Conservation (phyloP, 2,113 vertebrate species). For the Pterocles orientalis region DNA sequence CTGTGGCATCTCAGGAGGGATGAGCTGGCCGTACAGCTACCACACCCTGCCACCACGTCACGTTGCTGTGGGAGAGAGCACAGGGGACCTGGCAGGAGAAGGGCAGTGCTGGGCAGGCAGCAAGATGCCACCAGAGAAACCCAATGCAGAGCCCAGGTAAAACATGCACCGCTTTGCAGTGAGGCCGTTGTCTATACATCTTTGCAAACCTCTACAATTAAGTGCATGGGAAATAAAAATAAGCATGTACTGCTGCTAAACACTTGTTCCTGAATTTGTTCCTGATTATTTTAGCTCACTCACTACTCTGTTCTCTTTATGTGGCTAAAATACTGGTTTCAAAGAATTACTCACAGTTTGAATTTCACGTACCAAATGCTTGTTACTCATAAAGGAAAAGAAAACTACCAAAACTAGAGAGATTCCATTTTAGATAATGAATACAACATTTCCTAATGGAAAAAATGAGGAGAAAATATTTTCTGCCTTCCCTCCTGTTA, state of each 20-base stretch:
- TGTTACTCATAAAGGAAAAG: background rate
- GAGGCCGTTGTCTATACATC: background rate
- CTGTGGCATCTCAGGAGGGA: background rate
- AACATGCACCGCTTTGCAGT: background rate
- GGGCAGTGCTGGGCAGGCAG: background rate
- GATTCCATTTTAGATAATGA: background rate
- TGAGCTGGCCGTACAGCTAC: background rate
- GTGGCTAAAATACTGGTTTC: background rate
- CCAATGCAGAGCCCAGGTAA: background rate
- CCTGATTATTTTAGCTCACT: background rate
- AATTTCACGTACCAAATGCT: background rate
- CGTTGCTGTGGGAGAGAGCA: background rate
- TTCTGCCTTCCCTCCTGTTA: background rate
- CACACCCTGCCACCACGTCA: rapidly evolving
- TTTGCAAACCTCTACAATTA: background rate
- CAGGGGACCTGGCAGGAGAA: rapidly evolving
- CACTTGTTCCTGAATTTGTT: background rate
- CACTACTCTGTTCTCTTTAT: background rate
- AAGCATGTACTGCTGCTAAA: background rate
- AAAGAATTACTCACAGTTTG: background rate
- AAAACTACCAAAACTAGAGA: background rate
- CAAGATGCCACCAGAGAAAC: background rate
- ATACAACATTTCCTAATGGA: background rate
- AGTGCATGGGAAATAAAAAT: background rate
- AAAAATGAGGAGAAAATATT: background rate